These are phyloP conservation scores for Prunella himalayana DNA, from an alignment of 2,113 vertebrate genomes.

Conservation along the genomic window DNA sequence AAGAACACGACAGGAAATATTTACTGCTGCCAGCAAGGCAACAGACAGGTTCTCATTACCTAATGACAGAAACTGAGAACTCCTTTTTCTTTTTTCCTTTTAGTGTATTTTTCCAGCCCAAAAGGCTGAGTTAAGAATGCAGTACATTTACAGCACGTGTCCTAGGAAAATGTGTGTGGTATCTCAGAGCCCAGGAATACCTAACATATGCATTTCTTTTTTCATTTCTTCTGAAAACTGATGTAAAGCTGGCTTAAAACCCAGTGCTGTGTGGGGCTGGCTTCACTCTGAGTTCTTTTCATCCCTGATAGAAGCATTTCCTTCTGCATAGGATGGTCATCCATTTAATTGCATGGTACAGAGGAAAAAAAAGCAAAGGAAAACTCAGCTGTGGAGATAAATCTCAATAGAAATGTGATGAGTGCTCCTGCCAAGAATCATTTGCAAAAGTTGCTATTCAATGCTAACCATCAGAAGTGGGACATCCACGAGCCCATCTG, in stretches of 20 bases:
- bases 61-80: background rate
- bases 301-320: slow-evolving; percentile 36
- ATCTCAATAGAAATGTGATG: slow-evolving; percentile 38
- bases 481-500: slow-evolving; percentile 24
- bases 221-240: background rate
- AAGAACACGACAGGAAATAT: background rate
- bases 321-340: slow-evolving; percentile 33
- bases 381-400: slow-evolving; percentile 42
- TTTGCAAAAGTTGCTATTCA: slow-evolving; percentile 53
- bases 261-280: background rate
- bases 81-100: background rate
- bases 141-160: background rate
- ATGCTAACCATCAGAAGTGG: background rate
- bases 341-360: slow-evolving; percentile 36
- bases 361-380: background rate
- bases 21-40: slow-evolving; percentile 1
- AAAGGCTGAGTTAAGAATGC: background rate
- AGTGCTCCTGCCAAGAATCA: slow-evolving; percentile 43
- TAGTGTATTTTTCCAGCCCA: background rate
- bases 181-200: background rate
- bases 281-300: slow-evolving; percentile 29
- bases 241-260: slow-evolving; percentile 15
- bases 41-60: background rate
- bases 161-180: background rate
- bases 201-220: background rate